Evolutionary conservation across 2,888 invertebrate species (phyloP).

Genomic region (Zeuzera pyrina): DNA sequence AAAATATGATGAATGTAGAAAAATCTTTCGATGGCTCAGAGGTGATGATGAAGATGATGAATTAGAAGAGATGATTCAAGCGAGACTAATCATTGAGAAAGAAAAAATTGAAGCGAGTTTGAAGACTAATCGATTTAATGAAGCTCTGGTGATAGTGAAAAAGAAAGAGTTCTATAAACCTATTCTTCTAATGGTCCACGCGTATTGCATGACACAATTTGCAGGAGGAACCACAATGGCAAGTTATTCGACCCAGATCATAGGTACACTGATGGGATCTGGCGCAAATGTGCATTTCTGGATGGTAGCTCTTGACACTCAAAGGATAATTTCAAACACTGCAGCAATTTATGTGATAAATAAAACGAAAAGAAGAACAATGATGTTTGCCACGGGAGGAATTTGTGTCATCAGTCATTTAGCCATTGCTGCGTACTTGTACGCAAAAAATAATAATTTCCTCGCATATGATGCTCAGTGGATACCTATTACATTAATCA

Average conservation of each 20-base stretch:
- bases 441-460: slow-evolving; percentile 25
- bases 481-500: slow-evolving; percentile 58
- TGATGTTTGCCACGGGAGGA: slow-evolving; percentile 71
- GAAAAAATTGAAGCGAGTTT: slow-evolving; percentile 19
- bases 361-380: slow-evolving; percentile 69
- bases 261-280: slow-evolving; percentile 69
- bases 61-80: slow-evolving; percentile 40
- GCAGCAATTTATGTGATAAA: slow-evolving; percentile 74
- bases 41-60: slow-evolving; percentile 59
- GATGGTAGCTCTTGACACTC: slow-evolving; percentile 75
- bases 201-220: slow-evolving; percentile 76
- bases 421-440: slow-evolving; percentile 55
- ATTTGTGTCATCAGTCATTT: slow-evolving; percentile 72
- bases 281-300: slow-evolving; percentile 74
- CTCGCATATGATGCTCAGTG: slow-evolving; percentile 41
- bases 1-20: slow-evolving; percentile 63
- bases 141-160: slow-evolving; percentile 23
- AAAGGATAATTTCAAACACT: slow-evolving; percentile 72
- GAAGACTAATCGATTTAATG: slow-evolving; percentile 10
- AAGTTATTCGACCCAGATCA: slow-evolving; percentile 76
- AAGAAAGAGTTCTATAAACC: slow-evolving; percentile 70
- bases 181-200: slow-evolving; percentile 69
- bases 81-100: slow-evolving; percentile 25
- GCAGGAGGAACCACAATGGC: slow-evolving; percentile 78
- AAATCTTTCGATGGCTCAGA: slow-evolving; percentile 70